Evolutionary conservation across 1,140 invertebrate genomes (phyloP), one percentile per base, ranked within the genome.

Genomic region (Manduca sexta): DNA sequence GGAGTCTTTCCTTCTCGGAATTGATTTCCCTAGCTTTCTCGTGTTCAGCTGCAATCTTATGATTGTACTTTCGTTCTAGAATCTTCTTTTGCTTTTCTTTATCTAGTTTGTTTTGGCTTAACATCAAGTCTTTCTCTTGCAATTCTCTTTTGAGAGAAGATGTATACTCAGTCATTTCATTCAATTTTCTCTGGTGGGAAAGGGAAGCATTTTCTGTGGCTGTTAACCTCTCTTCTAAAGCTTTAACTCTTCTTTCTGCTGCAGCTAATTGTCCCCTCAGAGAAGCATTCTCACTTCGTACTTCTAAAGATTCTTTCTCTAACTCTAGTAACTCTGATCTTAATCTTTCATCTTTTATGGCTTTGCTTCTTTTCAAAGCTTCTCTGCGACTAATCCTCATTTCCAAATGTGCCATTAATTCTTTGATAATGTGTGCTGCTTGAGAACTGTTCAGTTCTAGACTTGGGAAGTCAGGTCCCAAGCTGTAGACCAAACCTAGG

Each of bases 31-130:
- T 40, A 69, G 80, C 72, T 92, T 93, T 93, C 50, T 92, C 91
- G 44, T 91, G 89, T 63, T 92, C 91, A 1, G 87, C 88, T 16
- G 91, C 92, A 5, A 93, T 90, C 64, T 93, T 92, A 11, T 89
- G 82, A 29, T 90, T 90, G 54, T 90, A 92, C 64, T 91, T 92
- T 52, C 91, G 88, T 70, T 83, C 79, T n/a, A 85, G 53, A 45
- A 77, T 66, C 29, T 83, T 83, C 71, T 94, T 94, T 26, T 91
- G 90, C 57, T 90, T 91, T 67, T 94, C 91, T 60, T 92, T 93
- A 49, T 95, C 93, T 18, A 93, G 84, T 16, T 91, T 88, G 47
- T 92, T 89, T 73, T 93, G 91, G 56, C 89, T 92, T 0, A 95
- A 72, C 43, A 89, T 86, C 53, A 91, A 78, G 48, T 93, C 91